Base-by-base conservation (phyloP, 2,797 vertebrate genomes). In the Taenioides sp. region DNA sequence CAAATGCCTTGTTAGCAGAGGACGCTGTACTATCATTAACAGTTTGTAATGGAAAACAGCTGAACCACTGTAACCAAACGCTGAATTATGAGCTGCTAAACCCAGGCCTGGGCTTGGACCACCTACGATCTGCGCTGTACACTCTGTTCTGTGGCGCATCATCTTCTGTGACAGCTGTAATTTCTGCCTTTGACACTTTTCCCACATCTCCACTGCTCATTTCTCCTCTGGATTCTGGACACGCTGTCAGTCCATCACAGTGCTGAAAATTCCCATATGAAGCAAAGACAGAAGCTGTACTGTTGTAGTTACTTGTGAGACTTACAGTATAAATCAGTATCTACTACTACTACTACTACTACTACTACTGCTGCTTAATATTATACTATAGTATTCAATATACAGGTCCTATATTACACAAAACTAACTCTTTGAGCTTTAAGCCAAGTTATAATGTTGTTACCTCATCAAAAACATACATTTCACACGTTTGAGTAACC, bases 101-200 rank as follows among this genome's bases (percentile, higher is more conserved):
- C 17, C 9, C 47, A 52, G 47, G 17, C 27, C 49, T 66, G 47
- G 31, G 65, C 25, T 25, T 18, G 17, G 43, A 66, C 65, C 65
- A 52, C 65, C 49, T 52, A 27, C 16, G 63, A 65, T 25, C 43
- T 2, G 20, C 7, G 4, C 66, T 17, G n/a, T 34, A 54, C 67
- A 40, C n/a, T 43, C 22, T 10, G 37, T 27, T 58, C 55, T 69
- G n/a, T 20, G 67, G 25, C 67, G 14, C 67, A 59, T 59, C 67
- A 69, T 69, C 55, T 14, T 58, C 67, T 59, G 23, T 69, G 55
- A 59, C 67, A 69, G 67, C 67, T 59, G 67, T 69, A 69, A 69
- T 69, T 43, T 69, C 14, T 69, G 54, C 54, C 54, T 40, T 55
- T 43, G 67, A 43, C 55, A 69, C 31, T 43, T 69, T 37, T 43